Evolutionary conservation across 2,888 invertebrate genomes (phyloP), one percentile per base, ranked within the genome.

Genomic region (Acronicta aceris): DNA sequence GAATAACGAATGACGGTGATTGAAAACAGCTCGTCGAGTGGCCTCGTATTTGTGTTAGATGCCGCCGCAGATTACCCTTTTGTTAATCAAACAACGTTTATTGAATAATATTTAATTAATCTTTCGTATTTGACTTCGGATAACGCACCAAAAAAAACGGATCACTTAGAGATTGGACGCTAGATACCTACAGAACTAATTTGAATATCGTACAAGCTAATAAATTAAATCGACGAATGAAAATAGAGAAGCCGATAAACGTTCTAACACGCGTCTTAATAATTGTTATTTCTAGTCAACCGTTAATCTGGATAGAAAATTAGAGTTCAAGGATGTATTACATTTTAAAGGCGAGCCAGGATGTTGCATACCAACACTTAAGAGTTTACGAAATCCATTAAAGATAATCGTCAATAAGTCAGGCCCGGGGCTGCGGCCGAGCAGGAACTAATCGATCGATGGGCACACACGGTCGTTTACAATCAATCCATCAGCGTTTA

Each of bases 401-500:
- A 91, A 90, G 87, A 89, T 93, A 92, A 93, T 92, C 89, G 91
- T 83, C 86, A 84, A 87, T 88, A 88, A 89, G 87, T 82, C 81
- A 76, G 72, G 86, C 91, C 89, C 59, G 79, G 69, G 89, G 90
- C 88, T 85, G 81, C 79, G 85, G 78, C 79, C 68, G 86, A 83
- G 86, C 88, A 90, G 88, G 88, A 90, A 90, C 91, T 94, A 92
- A 94, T 93, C 93, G 92, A 93, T 93, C 88, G 90, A 89, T 88
- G 88, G 84, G 89, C 87, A 87, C 89, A 89, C 89, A 90, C 85
- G 87, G 83, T 83, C 90, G 88, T 89, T 91, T 89, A 93, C 91
- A 91, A 93, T 94, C 93, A 93, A 94, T 94, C 93, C 90, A 94
- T 94, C 94, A 94, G 90, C 89, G 87, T 92, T 90, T 89, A 91